Evolutionary conservation across 1,140 invertebrate genomes (phyloP), one percentile per base, ranked within the genome.

Genomic region (Halyomorpha halys): DNA sequence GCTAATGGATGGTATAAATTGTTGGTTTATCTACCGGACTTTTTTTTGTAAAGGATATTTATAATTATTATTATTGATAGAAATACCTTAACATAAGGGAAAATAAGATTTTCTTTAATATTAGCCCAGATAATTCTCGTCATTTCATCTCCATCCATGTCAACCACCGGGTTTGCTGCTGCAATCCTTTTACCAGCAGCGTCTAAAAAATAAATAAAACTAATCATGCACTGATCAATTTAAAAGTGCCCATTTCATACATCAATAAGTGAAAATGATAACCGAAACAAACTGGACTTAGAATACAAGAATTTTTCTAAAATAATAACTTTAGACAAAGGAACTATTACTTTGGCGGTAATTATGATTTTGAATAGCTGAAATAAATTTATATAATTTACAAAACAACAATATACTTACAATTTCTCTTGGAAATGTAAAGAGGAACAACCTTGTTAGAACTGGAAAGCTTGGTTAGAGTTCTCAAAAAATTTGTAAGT

Each of bases 121-220:
- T 89, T 86, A 70, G 89, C 85, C 90, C 89, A 92, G 68, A 92
- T 91, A 63, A 92, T 89, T 67, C 88, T 81, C 47, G 84, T 86
- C 91, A 94, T 94, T 76, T 94, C 91, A 81, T 95, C 91, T 65
- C 91, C 91, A 77, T 94, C 90, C 79, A 94, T 83, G 73, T 95
- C 91, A 56, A 94, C 91, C 56, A 95, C 81, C 19, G 90, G 85
- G 53, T 86, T 85, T 47, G 80, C 76, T 23, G 82, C 85, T 67
- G 80, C 77, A 69, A 87, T 84, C 61, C 85, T 75, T 69, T 81
- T 80, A 45, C 74, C 76, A 30, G 77, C 75, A 11, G 76, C 78
- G 80, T 82, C 81, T 83, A 66, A 66, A 70, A 75, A 71, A 59
- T 71, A 70, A 71, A 56, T 5, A 56, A 56, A 56, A 21, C 18